Evolutionary conservation across 2,113 vertebrate genomes (phyloP), one percentile per base, ranked within the genome.

Genomic region (Rhinogobius similis): DNA sequence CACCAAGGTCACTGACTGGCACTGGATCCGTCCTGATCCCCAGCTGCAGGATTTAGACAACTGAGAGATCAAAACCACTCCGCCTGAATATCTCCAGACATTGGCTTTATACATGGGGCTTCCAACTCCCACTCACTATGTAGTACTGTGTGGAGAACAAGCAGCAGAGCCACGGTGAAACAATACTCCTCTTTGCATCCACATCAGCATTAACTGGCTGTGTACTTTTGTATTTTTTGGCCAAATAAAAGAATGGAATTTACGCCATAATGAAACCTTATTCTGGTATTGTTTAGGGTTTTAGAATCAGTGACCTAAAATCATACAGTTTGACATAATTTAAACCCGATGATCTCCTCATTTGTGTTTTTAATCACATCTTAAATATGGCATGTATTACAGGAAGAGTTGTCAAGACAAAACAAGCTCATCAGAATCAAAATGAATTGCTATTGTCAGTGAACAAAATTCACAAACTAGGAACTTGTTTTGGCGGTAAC

Each of bases 1-100:
- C 83, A 75, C 65, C 79, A 90, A 92, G 90, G 90, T 92, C 90
- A 90, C 86, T 67, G 78, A 81, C 88, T 89, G 87, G 74, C 87
- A 89, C 88, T 87, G 89, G 85, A 86, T 89, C 82, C 67, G 70
- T 87, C 84, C 81, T 89, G 86, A 90, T 90, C 83, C 87, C 88
- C 83, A 87, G 88, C 90, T 88, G 88, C 79, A 78, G 88, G 90
- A 89, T 91, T 91, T 90, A 90, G 90, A 91, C 90, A 85, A 90
- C 87, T 87, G 87, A 88, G 79, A 89, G 87, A 88, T 92, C 87
- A 90, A 83, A 91, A 83, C 82, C 70, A 59, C 66, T 81, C 65
- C 3, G 82, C 82, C 75, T 85, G 84, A 89, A 88, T 87, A 85
- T 78, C 82, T 86, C 73, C 61, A 75, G 78, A 78, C 81, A 63